Conservation (phyloP, 2,797 vertebrate genomes). For the Paedocypris micromegethes region DNA sequence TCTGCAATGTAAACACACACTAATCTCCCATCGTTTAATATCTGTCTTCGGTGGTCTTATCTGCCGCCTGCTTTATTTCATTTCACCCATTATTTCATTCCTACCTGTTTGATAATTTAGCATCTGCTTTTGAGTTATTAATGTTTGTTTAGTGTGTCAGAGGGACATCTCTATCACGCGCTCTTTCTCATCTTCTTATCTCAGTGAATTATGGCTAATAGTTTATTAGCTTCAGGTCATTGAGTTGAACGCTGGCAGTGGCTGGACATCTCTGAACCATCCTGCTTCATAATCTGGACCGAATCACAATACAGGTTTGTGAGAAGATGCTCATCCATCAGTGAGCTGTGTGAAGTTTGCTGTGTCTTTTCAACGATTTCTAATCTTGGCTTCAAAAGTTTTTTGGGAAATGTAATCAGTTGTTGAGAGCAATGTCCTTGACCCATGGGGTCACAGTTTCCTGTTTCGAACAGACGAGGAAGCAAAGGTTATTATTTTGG, state of each 20-base stretch:
- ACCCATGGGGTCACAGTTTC: constrained; percentile 40
- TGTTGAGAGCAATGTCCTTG: constrained; percentile 30
- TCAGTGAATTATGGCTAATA: constrained; percentile 27
- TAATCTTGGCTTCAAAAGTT: too few species aligned
- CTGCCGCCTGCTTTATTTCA: constrained; percentile 26
- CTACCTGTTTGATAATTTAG: constrained; percentile 28
- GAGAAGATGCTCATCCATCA: too few species aligned
- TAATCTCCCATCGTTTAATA: constrained; percentile 36
- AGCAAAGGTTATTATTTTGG: constrained; percentile 36
- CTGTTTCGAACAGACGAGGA: constrained; percentile 36
- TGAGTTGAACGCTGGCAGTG: constrained; percentile 30
- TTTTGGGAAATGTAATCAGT: constrained; percentile 20
- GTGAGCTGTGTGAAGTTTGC: too few species aligned
- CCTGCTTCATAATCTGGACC: constrained; percentile 23
- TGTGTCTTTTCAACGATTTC: too few species aligned
- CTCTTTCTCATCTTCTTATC: constrained; percentile 8
- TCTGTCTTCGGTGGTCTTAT: constrained; percentile 29
- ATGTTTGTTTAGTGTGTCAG: constrained; percentile 33
- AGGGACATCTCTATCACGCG: constrained; percentile 2
- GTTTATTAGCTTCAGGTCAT: constrained; percentile 39
- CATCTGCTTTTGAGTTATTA: constrained; percentile 30
- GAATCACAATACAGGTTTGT: constrained; percentile 14
- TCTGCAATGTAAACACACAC: constrained; percentile 21
- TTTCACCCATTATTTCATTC: constrained; percentile 30
- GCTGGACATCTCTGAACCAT: constrained; percentile 27